Percentiles rank a stretch among this genome's conserved stretches.
Conservation (phyloP, 2,797 vertebrate genomes). For the Pangasius djambal region DNA sequence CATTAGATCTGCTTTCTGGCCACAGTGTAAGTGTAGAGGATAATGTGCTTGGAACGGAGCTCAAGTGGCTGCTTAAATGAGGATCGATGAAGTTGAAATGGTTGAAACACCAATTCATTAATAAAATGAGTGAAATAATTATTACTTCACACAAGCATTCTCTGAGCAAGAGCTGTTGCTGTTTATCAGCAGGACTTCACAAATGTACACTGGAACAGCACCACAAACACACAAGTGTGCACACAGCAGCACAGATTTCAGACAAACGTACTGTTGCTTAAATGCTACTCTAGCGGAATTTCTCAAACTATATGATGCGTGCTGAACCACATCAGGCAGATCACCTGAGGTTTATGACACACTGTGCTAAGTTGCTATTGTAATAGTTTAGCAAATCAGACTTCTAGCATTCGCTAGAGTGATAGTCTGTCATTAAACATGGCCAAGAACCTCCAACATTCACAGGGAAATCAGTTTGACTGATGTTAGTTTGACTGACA, state of each 20-base stretch:
- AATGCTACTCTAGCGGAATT: background rate
- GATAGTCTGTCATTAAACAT: background rate
- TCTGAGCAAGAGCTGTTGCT: background rate
- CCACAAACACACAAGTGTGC: background rate
- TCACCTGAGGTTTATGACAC: background rate
- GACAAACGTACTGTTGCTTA: background rate
- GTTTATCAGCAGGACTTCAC: background rate
- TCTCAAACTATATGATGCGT: background rate
- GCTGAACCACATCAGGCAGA: background rate
- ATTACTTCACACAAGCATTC: background rate
- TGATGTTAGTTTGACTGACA: background rate
- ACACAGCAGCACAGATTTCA: background rate
- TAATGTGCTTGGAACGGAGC: constrained; percentile 3
- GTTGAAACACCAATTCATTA: background rate
- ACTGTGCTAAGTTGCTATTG: background rate
- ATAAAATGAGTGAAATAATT: background rate
- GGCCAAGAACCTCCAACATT: background rate
- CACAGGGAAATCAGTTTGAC: background rate
- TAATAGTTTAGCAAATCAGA: background rate
- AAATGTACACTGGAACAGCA: background rate
- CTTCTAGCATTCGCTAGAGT: background rate
- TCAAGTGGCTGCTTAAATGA: background rate
- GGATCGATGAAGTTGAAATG: background rate
- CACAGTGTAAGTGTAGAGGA: background rate
- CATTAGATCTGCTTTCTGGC: background rate